A percentile compares a stretch with the other conserved stretches of the same genome.
Conservation (phyloP, 2,888 invertebrate genomes). For the Empis stercorea region DNA sequence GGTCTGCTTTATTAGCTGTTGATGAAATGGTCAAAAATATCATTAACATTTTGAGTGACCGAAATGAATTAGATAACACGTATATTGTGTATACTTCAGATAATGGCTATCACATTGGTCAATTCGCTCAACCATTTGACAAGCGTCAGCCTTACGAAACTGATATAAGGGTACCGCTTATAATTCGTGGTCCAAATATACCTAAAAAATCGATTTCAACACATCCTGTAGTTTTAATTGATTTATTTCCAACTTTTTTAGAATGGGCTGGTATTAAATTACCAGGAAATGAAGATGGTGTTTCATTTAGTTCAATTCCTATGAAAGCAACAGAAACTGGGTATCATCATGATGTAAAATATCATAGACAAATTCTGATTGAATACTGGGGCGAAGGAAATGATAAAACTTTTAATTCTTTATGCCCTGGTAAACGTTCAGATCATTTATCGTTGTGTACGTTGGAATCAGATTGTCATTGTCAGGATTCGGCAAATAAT, state of each 20-base stretch:
- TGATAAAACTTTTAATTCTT: slow-evolving; percentile 39
- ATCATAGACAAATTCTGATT: slow-evolving; percentile 50
- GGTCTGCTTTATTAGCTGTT: slow-evolving; percentile 72
- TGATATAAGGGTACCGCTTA: slow-evolving; percentile 71
- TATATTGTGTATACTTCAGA: slow-evolving; percentile 78
- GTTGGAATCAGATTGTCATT: slow-evolving; percentile 59
- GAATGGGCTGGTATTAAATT: slow-evolving; percentile 47
- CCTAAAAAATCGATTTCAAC: slow-evolving; percentile 35
- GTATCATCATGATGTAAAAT: slow-evolving; percentile 13
- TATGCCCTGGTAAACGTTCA: slow-evolving; percentile 48
- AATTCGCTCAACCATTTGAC: slow-evolving; percentile 77
- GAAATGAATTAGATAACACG: slow-evolving; percentile 52
- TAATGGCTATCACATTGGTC: slow-evolving; percentile 85
- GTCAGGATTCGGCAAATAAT: slow-evolving; percentile 74
- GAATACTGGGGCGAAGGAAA: slow-evolving; percentile 74
- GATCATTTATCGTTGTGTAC: slow-evolving; percentile 48
- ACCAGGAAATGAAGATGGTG: slow-evolving; percentile 49
- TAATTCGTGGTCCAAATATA: slow-evolving; percentile 61
- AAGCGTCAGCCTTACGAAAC: slow-evolving; percentile 86
- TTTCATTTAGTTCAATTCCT: slow-evolving; percentile 35
- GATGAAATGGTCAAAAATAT: slow-evolving; percentile 69
- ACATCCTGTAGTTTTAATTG: slow-evolving; percentile 59
- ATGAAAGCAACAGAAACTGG: slow-evolving; percentile 16
- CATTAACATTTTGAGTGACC: slow-evolving; percentile 41
- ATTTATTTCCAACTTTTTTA: slow-evolving; percentile 72